These are phyloP conservation scores for Camponotus floridanus DNA, from an alignment of 1,140 invertebrate genomes.

Conservation along the genomic window DNA sequence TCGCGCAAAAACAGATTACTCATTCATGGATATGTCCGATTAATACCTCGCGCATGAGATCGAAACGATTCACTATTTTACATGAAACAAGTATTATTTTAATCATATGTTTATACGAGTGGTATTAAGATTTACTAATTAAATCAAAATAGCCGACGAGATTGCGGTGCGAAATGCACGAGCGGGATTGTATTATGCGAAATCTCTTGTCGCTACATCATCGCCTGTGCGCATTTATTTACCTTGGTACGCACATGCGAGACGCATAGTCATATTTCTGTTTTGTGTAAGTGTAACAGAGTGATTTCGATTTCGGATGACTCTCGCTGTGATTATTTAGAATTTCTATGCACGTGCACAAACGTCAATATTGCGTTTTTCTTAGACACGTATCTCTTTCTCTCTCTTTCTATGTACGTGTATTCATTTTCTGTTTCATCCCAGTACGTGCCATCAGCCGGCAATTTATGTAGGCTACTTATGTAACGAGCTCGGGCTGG, in stretches of 20 bases:
- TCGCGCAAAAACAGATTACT: not conserved
- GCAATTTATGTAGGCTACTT: conserved; percentile 76
- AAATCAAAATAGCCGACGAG: not conserved
- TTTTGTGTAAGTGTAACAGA: conserved; percentile 67
- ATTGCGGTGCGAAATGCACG: not conserved
- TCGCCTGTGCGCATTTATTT: conserved; percentile 22
- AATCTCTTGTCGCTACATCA: not conserved
- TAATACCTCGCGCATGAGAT: not conserved
- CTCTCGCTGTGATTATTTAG: not conserved
- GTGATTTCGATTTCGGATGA: conserved; percentile 53
- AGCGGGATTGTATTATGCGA: conserved; percentile 19
- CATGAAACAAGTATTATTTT: conserved; percentile 12
- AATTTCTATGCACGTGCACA: conserved; percentile 43
- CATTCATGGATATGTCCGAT: not conserved
- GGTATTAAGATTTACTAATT: conserved; percentile 6
- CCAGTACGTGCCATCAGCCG: conserved; percentile 43
- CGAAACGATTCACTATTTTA: not conserved
- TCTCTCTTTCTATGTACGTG: too few species aligned
- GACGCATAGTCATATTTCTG: conserved; percentile 36
- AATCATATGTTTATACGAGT: not conserved
- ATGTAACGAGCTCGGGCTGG: conserved; percentile 62
- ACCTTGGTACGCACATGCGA: conserved; percentile 1
- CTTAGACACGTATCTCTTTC: not conserved
- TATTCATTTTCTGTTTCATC: conserved; percentile 27
- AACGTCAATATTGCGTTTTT: not conserved